Percentiles rank a stretch among this genome's conserved stretches.
phyloP scores from a whole-genome alignment of 2,113 vertebrate species.

The Dromaius novaehollandiae region DNA sequence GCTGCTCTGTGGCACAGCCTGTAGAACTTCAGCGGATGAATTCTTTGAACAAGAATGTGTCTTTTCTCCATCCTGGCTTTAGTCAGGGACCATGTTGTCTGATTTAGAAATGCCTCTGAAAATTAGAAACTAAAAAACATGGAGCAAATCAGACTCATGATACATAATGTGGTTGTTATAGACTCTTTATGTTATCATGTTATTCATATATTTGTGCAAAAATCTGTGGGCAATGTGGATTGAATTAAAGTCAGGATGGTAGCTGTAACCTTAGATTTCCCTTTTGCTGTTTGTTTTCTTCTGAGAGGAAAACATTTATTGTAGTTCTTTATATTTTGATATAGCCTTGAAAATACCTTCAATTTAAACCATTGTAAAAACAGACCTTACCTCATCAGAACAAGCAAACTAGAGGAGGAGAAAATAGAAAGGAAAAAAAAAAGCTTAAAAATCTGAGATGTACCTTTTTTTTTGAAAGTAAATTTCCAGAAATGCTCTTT shows the following conservation, averaged over 20 bases:
- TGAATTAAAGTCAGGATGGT: background rate
- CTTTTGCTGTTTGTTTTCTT: background rate
- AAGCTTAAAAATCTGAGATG: background rate
- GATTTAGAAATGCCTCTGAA: background rate
- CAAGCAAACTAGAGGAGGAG: background rate
- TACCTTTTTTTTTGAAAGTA: background rate
- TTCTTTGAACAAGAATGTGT: background rate
- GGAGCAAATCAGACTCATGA: background rate
- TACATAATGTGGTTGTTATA: background rate
- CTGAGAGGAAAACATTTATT: background rate
- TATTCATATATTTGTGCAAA: background rate
- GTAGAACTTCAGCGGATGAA: background rate
- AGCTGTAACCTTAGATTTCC: background rate
- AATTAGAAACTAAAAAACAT: background rate
- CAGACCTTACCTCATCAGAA: background rate
- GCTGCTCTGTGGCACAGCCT: background rate
- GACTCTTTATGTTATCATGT: background rate
- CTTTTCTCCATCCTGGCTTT: background rate
- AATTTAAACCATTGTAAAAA: background rate
- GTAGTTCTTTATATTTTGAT: background rate
- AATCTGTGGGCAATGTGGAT: background rate
- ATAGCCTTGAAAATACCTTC: background rate
- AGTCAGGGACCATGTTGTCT: background rate
- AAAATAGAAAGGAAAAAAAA: background rate
- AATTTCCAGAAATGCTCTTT: background rate